Percentiles rank a stretch among this genome's conserved stretches.
Evolutionary conservation across 2,888 invertebrate species (phyloP).

Genomic region (Lithophane socia): DNA sequence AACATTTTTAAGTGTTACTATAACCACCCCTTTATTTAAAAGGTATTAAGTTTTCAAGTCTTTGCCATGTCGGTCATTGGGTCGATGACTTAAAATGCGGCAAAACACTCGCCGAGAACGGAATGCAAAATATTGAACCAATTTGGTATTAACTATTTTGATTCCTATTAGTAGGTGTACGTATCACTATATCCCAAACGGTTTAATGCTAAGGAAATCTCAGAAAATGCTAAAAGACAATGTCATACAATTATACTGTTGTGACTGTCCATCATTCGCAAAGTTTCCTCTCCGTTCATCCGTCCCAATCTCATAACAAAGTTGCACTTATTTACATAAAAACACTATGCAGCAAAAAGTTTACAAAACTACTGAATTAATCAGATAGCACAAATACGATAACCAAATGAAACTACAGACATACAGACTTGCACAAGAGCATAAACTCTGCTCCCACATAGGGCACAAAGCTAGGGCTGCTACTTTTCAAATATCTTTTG

Average conservation of each 20-base stretch:
- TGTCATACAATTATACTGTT: neutral
- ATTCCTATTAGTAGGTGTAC: neutral
- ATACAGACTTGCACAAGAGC: constrained; percentile 59
- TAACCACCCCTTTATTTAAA: neutral
- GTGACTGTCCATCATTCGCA: neutral
- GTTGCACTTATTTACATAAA: constrained; percentile 41
- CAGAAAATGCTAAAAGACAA: neutral
- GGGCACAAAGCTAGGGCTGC: constrained; percentile 40
- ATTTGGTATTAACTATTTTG: neutral
- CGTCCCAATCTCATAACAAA: constrained; percentile 38
- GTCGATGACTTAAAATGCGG: neutral
- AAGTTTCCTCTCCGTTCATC: constrained; percentile 22
- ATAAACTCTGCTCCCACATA: constrained; percentile 57
- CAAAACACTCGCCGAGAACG: no score
- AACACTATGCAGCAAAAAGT: constrained; percentile 49
- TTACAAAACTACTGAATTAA: constrained; percentile 62
- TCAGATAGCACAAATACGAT: constrained; percentile 64
- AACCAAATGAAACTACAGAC: constrained; percentile 64
- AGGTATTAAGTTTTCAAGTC: neutral
- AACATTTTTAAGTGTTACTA: neutral
- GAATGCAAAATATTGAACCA: neutral
- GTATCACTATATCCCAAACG: neutral
- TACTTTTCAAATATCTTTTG: neutral
- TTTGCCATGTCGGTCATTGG: neutral
- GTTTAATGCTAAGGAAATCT: neutral